These are phyloP conservation scores for Reinhardtius hippoglossoides DNA, from an alignment of 2,113 vertebrate genomes.

Conservation along the genomic window DNA sequence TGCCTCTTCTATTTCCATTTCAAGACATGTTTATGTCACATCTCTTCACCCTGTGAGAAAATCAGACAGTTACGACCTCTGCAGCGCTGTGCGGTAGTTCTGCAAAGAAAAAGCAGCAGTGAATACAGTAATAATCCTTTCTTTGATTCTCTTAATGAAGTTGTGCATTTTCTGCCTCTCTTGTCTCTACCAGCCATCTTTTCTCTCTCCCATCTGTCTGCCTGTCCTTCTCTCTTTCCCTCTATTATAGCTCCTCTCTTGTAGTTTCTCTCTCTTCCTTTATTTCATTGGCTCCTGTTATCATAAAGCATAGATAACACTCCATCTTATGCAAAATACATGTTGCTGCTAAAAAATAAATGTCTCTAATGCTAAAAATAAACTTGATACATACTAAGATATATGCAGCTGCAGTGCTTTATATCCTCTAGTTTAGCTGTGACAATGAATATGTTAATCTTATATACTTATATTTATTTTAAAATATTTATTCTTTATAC, in stretches of 20 bases:
- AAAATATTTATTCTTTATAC: not conserved
- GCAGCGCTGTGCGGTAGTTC: constrained; percentile 13
- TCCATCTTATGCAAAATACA: constrained; percentile 58
- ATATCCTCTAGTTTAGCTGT: constrained; percentile 15
- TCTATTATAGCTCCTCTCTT: not conserved
- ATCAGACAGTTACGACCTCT: constrained; percentile 12
- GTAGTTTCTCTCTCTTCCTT: constrained; percentile 12
- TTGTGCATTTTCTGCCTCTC: constrained; percentile 10
- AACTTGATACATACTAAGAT: constrained; percentile 60
- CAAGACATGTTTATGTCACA: constrained; percentile 6
- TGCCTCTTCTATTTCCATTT: not conserved
- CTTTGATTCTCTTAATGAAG: constrained; percentile 14
- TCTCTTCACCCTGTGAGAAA: not conserved
- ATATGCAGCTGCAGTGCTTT: constrained; percentile 21
- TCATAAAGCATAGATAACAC: constrained; percentile 46
- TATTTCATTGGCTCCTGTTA: constrained; percentile 4
- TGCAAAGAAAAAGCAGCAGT: constrained; percentile 9
- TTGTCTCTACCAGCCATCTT: constrained; percentile 13
- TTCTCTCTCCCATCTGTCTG: not conserved
- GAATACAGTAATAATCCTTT: constrained; percentile 20
- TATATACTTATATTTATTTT: not conserved
- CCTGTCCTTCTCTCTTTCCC: not conserved
- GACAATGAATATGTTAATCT: constrained; percentile 12
- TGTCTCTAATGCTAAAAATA: constrained; percentile 62
- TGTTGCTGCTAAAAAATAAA: constrained; percentile 51